A percentile compares a stretch with the other conserved stretches of the same genome.
These are phyloP conservation scores for Phortica magna DNA, from an alignment of 2,888 invertebrate genomes.

Conservation along the genomic window DNA sequence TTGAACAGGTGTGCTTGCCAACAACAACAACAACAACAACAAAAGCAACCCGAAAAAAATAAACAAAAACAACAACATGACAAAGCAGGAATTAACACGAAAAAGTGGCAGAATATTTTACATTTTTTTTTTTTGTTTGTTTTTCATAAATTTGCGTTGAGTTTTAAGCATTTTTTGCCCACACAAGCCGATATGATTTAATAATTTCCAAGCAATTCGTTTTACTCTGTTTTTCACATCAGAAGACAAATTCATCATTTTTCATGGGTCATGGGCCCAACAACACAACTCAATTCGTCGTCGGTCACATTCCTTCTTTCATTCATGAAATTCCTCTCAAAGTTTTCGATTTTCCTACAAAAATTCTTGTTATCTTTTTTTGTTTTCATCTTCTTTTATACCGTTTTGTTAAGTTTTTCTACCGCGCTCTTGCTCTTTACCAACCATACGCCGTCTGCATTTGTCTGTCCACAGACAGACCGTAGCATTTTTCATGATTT, in stretches of 20 bases:
- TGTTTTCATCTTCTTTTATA: no score
- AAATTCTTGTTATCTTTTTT: no score
- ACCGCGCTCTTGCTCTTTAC: neutral
- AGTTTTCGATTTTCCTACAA: neutral
- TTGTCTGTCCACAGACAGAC: conserved; percentile 28
- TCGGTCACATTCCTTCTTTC: neutral
- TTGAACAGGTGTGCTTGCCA: conserved; percentile 11
- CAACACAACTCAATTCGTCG: no score
- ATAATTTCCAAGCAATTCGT: conserved; percentile 17
- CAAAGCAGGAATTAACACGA: conserved; percentile 29
- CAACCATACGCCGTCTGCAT: neutral
- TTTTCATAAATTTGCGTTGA: neutral
- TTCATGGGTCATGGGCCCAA: neutral
- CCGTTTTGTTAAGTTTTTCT: neutral
- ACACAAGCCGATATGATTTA: neutral
- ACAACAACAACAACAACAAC: neutral
- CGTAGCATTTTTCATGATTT: conserved; percentile 37
- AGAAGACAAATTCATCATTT: conserved; percentile 12
- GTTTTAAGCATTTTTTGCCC: neutral
- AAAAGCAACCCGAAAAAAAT: conserved; percentile 14
- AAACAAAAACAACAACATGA: conserved; percentile 33
- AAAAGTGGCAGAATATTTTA: conserved; percentile 9
- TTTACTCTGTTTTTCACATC: neutral
- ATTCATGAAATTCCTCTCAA: conserved; percentile 2
- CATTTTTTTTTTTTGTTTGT: neutral